Percentiles rank a stretch among this genome's conserved stretches.
These are phyloP conservation scores for Anguilla anguilla DNA, from an alignment of 2,797 vertebrate genomes.

Conservation along the genomic window DNA sequence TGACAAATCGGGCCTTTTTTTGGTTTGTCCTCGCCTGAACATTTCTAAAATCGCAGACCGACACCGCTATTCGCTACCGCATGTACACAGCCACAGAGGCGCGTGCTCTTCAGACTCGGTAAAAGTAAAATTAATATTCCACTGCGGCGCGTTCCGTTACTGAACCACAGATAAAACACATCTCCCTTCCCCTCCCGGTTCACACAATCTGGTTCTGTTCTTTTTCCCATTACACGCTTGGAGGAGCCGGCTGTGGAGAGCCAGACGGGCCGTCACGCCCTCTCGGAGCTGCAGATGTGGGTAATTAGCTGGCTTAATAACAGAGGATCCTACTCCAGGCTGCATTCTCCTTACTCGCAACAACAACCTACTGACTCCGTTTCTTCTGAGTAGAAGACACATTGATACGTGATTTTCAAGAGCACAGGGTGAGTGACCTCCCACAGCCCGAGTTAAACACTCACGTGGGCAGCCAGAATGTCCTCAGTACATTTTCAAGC, in stretches of 20 bases:
- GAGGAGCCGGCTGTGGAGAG: constrained; percentile 76
- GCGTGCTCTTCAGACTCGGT: background rate
- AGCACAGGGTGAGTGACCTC: background rate
- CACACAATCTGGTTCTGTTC: constrained; percentile 65
- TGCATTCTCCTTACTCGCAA: background rate
- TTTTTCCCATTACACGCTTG: constrained; percentile 89
- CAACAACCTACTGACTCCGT: background rate
- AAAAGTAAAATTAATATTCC: background rate
- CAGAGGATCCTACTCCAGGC: constrained; percentile 6
- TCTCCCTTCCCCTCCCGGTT: constrained; percentile 59
- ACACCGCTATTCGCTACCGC: background rate
- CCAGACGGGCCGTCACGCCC: constrained; percentile 28
- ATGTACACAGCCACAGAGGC: background rate
- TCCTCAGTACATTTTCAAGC: background rate
- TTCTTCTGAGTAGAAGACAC: background rate
- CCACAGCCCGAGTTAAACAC: background rate
- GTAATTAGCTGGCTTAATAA: constrained; percentile 48
- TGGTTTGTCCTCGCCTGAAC: constrained; percentile 28
- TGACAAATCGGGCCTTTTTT: constrained; percentile 51
- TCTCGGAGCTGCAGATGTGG: constrained; percentile 48
- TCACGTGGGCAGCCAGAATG: no score
- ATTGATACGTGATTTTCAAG: background rate
- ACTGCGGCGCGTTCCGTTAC: constrained; percentile 35
- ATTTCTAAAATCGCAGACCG: constrained; percentile 1
- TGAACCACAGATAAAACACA: constrained; percentile 8